Evolutionary conservation across 2,113 vertebrate genomes (phyloP).

Genomic region (Rhipidura dahli): DNA sequence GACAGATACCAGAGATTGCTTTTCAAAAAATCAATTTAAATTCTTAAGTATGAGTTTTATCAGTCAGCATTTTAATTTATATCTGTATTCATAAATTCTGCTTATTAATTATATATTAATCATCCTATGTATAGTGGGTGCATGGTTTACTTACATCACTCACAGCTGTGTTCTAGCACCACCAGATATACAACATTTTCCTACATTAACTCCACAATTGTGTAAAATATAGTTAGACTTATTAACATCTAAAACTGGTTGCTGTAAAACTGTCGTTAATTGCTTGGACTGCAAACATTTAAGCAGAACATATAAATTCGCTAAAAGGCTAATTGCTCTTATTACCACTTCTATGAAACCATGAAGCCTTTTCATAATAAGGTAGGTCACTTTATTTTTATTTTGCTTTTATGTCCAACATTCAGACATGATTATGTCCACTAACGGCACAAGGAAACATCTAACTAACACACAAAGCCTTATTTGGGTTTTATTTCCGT

Average conservation of each 20-base stretch:
- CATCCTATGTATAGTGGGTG: background rate
- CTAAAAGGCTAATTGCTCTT: background rate
- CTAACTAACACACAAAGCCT: background rate
- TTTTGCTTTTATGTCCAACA: background rate
- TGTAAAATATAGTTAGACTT: background rate
- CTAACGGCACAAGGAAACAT: background rate
- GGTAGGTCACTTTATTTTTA: background rate
- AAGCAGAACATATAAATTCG: background rate
- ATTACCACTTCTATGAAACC: background rate
- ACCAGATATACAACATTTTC: background rate
- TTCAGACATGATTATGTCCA: background rate
- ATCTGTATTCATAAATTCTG: background rate
- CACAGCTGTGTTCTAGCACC: background rate
- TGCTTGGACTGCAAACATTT: background rate
- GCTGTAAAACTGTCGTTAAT: background rate
- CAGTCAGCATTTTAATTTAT: background rate
- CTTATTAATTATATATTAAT: background rate
- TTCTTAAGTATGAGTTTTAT: background rate
- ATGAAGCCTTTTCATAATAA: background rate
- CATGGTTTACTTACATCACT: background rate
- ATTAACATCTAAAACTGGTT: background rate
- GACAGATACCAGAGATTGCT: background rate
- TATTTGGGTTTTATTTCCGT: background rate
- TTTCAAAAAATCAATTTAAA: slow-evolving; percentile 7
- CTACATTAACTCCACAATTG: background rate